Conservation (phyloP, 2,888 invertebrate genomes). For the Papilio demoleus region DNA sequence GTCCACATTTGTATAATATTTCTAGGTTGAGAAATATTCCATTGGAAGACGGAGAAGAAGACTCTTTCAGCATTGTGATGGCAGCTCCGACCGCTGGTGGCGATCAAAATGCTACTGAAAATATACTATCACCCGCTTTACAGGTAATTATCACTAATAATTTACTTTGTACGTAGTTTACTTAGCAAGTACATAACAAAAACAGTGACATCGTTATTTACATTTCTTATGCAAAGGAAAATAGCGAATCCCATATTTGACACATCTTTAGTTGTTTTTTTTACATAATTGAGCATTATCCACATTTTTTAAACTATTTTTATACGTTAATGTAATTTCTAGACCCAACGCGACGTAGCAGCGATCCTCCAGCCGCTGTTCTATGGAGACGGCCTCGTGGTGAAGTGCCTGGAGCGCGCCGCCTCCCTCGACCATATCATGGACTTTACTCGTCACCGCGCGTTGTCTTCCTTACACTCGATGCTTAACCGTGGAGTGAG, state of each 20-base stretch:
- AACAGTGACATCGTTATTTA: too few relatives aligned
- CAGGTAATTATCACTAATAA: conserved; percentile 74
- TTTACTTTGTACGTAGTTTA: background rate
- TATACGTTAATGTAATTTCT: conserved; percentile 23
- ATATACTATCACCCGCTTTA: conserved; percentile 91
- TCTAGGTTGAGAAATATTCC: conserved; percentile 91
- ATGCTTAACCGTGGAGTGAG: conserved; percentile 98
- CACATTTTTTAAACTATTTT: too few relatives aligned
- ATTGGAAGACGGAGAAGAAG: conserved; percentile 95
- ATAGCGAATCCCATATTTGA: too few relatives aligned
- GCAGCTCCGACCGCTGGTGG: conserved; percentile 82
- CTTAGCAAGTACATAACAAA: background rate
- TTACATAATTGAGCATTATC: too few relatives aligned
- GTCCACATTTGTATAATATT: background rate
- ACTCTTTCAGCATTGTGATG: conserved; percentile 84
- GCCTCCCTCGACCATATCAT: conserved; percentile 98
- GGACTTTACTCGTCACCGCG: conserved; percentile 99
- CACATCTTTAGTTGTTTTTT: too few relatives aligned
- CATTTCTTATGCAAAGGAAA: too few relatives aligned
- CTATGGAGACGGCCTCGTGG: conserved; percentile 96
- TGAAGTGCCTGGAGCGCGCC: conserved; percentile 95
- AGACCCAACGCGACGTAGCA: conserved; percentile 95
- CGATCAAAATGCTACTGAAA: conserved; percentile 87
- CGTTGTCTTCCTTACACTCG: conserved; percentile 97
- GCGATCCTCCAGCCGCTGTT: conserved; percentile 93